Base-by-base conservation (phyloP, 2,113 vertebrate species). In the Bombycilla garrulus region DNA sequence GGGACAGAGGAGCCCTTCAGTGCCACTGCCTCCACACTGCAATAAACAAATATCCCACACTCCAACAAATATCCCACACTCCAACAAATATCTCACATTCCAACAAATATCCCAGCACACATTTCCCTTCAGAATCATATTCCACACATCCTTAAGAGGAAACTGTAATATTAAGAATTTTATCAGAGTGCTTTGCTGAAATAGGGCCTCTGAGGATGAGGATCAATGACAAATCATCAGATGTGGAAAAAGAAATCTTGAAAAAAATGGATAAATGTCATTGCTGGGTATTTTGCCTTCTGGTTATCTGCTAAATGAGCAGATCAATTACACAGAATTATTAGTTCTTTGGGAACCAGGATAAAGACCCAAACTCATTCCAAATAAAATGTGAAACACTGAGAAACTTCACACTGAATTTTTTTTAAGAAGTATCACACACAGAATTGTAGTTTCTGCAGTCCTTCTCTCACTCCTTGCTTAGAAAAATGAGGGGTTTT, bases 61-160 rank as follows among this genome's bases (percentile, higher is more conserved):
- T 5, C 69, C 51, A 24, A 18, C 2, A 50, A 40, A 40, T 7
- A 15, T 12, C 7, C 24, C 23, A 2, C 8, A 11, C 21, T 8
- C 69, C n/a, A 25, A 8, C 8, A 40, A 21, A 23, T 9, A 51
- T 21, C 9, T 24, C 33, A 3, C 21, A 8, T 20, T 6, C 66
- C 40, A 21, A 9, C 1, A 33, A 24, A 31, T 4, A 57, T 15
- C 7, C 18, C 18, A 78, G 56, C 61, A 50, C 22, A 28, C 12
- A 5, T 25, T 78, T 84, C 62, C 35, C 83, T 62, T 36, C 35
- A 67, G n/a, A 29, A n/a, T 56, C 13, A 3, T 15, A 2, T 25
- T 71, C 35, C 53, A 17, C 13, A 12, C 51, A 67, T n/a, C n/a
- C 20, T 56, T 10, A 66, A 81, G 26, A 0, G 0, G 7, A 76